Percentiles rank a stretch among this genome's conserved stretches.
Conservation (phyloP, 2,888 invertebrate species). For the Hypsopygia costalis region DNA sequence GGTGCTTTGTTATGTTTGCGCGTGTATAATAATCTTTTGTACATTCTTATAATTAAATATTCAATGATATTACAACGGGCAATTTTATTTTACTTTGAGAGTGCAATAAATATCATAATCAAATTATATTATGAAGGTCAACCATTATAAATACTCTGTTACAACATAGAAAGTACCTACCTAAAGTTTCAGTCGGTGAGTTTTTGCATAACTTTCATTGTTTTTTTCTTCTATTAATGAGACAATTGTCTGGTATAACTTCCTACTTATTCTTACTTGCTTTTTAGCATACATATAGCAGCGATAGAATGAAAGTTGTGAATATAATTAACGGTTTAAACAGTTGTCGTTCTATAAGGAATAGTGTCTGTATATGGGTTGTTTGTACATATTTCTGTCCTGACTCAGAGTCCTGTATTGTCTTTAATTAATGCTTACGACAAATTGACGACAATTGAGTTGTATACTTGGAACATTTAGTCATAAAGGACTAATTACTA, state of each 20-base stretch:
- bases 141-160: slow-evolving; percentile 15
- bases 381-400: slow-evolving; percentile 33
- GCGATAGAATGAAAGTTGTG: background rate
- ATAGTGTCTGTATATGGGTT: slow-evolving; percentile 20
- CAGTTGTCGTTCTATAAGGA: background rate
- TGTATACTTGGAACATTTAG: slow-evolving; percentile 6
- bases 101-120: too few relatives aligned
- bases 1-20: too few relatives aligned
- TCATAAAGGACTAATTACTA: background rate
- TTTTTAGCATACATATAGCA: background rate
- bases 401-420: slow-evolving; percentile 48
- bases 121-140: slow-evolving; percentile 32
- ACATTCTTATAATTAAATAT: too few relatives aligned
- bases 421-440: slow-evolving; percentile 35
- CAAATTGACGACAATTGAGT: slow-evolving; percentile 26
- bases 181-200: slow-evolving; percentile 14
- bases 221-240: slow-evolving; percentile 14
- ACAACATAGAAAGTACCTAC: slow-evolving; percentile 27
- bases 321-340: background rate
- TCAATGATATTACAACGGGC: too few relatives aligned
- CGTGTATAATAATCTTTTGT: too few relatives aligned
- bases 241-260: slow-evolving; percentile 13
- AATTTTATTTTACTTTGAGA: too few relatives aligned
- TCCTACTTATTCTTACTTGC: slow-evolving; percentile 10
- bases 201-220: slow-evolving; percentile 1